Evolutionary conservation across 2,888 invertebrate genomes (phyloP).

Genomic region (Sympetrum striolatum): DNA sequence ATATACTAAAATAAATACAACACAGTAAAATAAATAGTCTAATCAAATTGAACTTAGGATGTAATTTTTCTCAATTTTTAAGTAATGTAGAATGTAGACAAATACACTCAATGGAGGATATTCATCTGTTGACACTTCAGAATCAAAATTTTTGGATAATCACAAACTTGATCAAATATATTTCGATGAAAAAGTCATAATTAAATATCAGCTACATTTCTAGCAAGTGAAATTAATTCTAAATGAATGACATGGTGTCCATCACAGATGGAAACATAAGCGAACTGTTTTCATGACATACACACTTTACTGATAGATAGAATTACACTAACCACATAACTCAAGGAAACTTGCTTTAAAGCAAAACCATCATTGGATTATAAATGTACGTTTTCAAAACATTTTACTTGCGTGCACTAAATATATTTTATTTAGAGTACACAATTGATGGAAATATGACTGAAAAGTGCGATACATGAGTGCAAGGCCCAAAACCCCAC

Average conservation of each 20-base stretch:
- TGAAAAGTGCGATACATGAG: constrained; percentile 39
- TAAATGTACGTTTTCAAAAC: neutral
- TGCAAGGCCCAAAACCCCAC: constrained; percentile 37
- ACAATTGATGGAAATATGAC: constrained; percentile 30
- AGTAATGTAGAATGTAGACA: no score
- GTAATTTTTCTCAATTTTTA: no score
- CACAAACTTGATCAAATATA: no score
- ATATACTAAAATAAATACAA: no score
- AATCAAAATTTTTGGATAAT: no score
- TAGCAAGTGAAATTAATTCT: neutral
- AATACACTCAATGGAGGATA: no score
- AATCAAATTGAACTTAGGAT: no score
- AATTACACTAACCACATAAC: neutral
- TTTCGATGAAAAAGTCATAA: neutral
- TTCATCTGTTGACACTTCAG: no score
- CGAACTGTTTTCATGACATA: neutral
- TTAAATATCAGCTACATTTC: neutral
- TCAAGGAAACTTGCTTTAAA: neutral
- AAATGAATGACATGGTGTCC: neutral
- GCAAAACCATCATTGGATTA: neutral
- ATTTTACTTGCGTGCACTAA: constrained; percentile 17
- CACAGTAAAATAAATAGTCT: no score
- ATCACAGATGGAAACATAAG: neutral
- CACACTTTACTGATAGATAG: neutral
- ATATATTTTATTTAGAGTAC: constrained; percentile 41